Base-by-base conservation (phyloP, 2,113 vertebrate species). In the Baryphthengus martii region DNA sequence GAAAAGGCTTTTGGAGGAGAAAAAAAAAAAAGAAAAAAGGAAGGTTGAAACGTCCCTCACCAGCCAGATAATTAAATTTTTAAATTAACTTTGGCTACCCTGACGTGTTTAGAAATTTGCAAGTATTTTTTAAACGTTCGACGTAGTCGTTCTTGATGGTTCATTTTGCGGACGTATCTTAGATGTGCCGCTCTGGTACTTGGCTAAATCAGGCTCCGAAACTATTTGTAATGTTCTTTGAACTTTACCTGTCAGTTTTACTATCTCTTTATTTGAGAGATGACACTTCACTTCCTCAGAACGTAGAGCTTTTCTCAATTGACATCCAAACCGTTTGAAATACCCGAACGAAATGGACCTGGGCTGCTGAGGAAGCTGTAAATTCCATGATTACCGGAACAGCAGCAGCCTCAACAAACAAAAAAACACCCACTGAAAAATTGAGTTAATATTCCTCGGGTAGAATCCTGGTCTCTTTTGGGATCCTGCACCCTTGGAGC, bases 31-130 rank as follows among this genome's bases (percentile, higher is more conserved):
- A n/a, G n/a, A n/a, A 52, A 63, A 74, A 29, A 62, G 44, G 77
- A 75, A 73, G 72, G 61, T 90, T 96, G 89, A 81, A 39, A 85
- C 94, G 88, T 93, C 96, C 90, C 97, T 97, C 77, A 18, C 87
- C 66, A 65, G 47, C 55, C 8, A 82, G 89, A 79, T 93, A 89
- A 88, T 92, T 96, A 76, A 24, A 85, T 95, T 95, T 95, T 44
- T 72, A 95, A 90, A 96, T 93, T 95, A 88, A 83, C 67, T 81
- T 87, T 93, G 58, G 33, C 63, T 79, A 78, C 47, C 14, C 56
- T 86, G 88, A 76, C 72, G 58, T 71, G 68, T 23, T 95, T 90
- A 83, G 93, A 94, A 88, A 89, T 75, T 75, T 74, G 53, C 59
- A 39, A 89, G 50, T 66, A 35, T 86, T 83, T 90, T 84, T 89